These are phyloP conservation scores for Hippoglossus hippoglossus DNA, from an alignment of 2,797 vertebrate species.

Conservation along the genomic window DNA sequence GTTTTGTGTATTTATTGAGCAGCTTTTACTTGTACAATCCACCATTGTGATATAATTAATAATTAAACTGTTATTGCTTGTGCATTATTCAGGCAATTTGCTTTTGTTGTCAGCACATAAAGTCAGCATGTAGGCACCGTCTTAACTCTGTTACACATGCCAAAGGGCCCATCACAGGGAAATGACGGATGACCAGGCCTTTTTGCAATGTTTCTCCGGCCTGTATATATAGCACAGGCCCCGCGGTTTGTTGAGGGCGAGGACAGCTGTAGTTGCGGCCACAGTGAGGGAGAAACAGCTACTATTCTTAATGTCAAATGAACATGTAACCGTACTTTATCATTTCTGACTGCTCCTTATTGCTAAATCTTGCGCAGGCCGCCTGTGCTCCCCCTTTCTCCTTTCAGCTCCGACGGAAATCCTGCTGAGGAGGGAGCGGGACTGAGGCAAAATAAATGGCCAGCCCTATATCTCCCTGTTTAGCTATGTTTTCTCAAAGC, in stretches of 20 bases:
- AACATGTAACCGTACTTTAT: constrained; percentile 67
- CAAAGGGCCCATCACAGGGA: constrained; percentile 56
- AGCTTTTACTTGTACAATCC: constrained; percentile 34
- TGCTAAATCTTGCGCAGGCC: constrained; percentile 58
- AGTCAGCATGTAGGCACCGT: constrained; percentile 52
- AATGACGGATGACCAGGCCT: constrained; percentile 61
- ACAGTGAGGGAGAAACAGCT: constrained; percentile 54
- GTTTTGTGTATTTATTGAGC: constrained; percentile 41
- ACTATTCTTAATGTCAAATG: constrained; percentile 73
- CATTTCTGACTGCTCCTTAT: constrained; percentile 70
- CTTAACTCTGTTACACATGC: constrained; percentile 55
- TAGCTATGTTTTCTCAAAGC: constrained; percentile 75
- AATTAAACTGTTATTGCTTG: constrained; percentile 65
- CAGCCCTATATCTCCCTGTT: constrained; percentile 66
- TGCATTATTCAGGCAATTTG: constrained; percentile 69
- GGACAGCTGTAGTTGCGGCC: constrained; percentile 65
- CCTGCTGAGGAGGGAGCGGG: constrained; percentile 57
- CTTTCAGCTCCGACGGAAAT: constrained; percentile 40
- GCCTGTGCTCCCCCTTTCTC: constrained; percentile 18
- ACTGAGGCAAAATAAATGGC: constrained; percentile 67
- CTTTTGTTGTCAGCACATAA: constrained; percentile 74
- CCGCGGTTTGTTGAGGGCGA: constrained; percentile 58
- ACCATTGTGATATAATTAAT: constrained; percentile 46
- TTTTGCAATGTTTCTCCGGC: constrained; percentile 51
- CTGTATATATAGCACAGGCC: constrained; percentile 62